Evolutionary conservation across 1,140 invertebrate species (phyloP), one percentile per base, ranked within the genome.

Genomic region (Micrasema longulum): DNA sequence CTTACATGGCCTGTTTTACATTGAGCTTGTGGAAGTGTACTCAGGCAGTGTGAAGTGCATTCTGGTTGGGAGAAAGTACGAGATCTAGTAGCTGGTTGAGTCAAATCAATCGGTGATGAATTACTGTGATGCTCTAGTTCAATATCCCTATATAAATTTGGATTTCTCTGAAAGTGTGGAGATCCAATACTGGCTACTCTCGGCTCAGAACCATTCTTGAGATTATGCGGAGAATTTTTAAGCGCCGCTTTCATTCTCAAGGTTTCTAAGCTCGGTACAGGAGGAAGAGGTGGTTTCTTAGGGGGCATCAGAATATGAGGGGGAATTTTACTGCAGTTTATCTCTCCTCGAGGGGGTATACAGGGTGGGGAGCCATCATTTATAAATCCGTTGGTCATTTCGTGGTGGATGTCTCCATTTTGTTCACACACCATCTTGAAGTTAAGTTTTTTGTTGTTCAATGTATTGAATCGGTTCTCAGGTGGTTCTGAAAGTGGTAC

Each of bases 271-370:
- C 87, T 88, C 20, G 90, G 88, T 50, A 90, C 88, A 7, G 90
- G 90, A 69, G 91, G 91, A 72, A 92, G 78, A 11, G 90, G 91
- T 43, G 90, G 91, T 80, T 91, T 92, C 79, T 89, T 89, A 26
- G 89, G 88, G 12, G 89, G 88, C 76, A 89, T 72, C 76, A 85
- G 79, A 77, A 89, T 77, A 53, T 86, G 90, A 22, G 85, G 87
- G 0, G 90, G 87, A 38, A 87, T 88, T n/a, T 87, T 78, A 9
- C 86, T 80, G 1, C 77, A 77, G 62, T 82, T 84, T 48, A 76
- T 80, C 52, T 85, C 83, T 70, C 83, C 78, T 77, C 87, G 80
- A 2, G 88, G 88, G 38, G 88, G 88, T 64, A 88, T 60, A 65
- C 83, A 82, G 6, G 87, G 87, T 9, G 87, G 83, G 2, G 71